Evolutionary conservation across 2,888 invertebrate species (phyloP).

Genomic region (Epinotia ramella): DNA sequence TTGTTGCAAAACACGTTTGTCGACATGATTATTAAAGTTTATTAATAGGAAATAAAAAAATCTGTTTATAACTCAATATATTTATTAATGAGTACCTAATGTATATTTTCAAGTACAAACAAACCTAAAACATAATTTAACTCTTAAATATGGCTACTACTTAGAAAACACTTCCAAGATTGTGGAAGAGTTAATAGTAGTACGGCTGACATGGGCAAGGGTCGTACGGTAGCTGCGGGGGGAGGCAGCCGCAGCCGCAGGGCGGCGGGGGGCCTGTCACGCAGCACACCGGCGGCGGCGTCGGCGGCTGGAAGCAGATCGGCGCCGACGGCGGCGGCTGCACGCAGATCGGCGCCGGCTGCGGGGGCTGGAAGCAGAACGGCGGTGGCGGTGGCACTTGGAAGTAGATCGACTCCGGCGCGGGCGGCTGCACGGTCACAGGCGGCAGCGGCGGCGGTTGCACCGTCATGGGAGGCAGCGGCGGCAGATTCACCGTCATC

Average conservation of each 20-base stretch:
- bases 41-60: slow-evolving; percentile 3
- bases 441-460: slow-evolving; percentile 72
- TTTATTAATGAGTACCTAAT: not conserved
- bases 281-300: slow-evolving; percentile 61
- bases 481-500: slow-evolving; percentile 72
- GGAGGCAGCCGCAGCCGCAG: slow-evolving; percentile 47
- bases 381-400: slow-evolving; percentile 70
- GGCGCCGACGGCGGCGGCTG: slow-evolving; percentile 72
- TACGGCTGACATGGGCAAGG: slow-evolving; percentile 50
- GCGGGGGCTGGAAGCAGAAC: slow-evolving; percentile 62
- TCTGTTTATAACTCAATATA: not conserved
- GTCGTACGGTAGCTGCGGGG: slow-evolving; percentile 47
- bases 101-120: slow-evolving; percentile 11
- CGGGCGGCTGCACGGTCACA: slow-evolving; percentile 71
- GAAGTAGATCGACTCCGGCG: slow-evolving; percentile 68
- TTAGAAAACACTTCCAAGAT: slow-evolving; percentile 14
- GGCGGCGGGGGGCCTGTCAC: slow-evolving; percentile 54
- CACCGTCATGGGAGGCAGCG: slow-evolving; percentile 68
- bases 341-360: slow-evolving; percentile 62
- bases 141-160: slow-evolving; percentile 16
- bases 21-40: not conserved
- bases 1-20: slow-evolving; percentile 4
- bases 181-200: slow-evolving; percentile 52
- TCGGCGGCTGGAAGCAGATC: slow-evolving; percentile 68
- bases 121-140: slow-evolving; percentile 9